Percentiles rank a stretch among this genome's conserved stretches.
These are phyloP conservation scores for Hydrotaea cyrtoneurina DNA, from an alignment of 2,888 invertebrate genomes.

Conservation along the genomic window DNA sequence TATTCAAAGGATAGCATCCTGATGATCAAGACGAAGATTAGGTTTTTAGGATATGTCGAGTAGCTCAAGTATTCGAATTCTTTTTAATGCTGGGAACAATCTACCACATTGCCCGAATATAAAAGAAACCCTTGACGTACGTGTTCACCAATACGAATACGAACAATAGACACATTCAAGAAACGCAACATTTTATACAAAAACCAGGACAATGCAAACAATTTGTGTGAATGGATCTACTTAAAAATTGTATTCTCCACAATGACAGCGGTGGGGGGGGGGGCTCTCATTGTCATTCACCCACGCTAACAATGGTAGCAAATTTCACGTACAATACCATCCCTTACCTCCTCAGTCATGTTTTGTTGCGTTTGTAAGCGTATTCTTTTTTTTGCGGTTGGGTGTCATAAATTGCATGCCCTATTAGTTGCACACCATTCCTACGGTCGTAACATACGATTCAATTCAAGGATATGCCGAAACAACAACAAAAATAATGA, in stretches of 20 bases:
- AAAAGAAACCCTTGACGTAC: too few species aligned
- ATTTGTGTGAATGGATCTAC: neutral
- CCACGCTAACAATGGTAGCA: neutral
- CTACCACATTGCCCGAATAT: too few species aligned
- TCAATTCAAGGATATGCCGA: neutral
- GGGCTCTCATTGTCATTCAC: neutral
- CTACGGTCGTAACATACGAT: neutral
- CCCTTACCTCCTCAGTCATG: neutral
- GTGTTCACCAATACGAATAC: neutral
- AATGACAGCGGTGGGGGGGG: neutral
- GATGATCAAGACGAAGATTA: too few species aligned
- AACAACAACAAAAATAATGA: neutral
- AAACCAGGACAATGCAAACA: constrained; percentile 5
- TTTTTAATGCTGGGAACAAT: neutral
- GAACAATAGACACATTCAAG: constrained; percentile 9
- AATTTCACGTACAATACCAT: constrained; percentile 26
- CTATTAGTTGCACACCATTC: constrained; percentile 65
- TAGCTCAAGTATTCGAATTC: neutral
- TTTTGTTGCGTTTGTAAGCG: neutral
- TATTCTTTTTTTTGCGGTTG: constrained; percentile 36
- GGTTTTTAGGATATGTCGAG: neutral
- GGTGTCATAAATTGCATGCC: constrained; percentile 70
- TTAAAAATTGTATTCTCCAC: neutral
- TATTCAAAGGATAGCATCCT: too few species aligned
- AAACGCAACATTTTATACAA: neutral